Evolutionary conservation across 1,140 invertebrate species (phyloP).

Genomic region (Aphidius ervi): DNA sequence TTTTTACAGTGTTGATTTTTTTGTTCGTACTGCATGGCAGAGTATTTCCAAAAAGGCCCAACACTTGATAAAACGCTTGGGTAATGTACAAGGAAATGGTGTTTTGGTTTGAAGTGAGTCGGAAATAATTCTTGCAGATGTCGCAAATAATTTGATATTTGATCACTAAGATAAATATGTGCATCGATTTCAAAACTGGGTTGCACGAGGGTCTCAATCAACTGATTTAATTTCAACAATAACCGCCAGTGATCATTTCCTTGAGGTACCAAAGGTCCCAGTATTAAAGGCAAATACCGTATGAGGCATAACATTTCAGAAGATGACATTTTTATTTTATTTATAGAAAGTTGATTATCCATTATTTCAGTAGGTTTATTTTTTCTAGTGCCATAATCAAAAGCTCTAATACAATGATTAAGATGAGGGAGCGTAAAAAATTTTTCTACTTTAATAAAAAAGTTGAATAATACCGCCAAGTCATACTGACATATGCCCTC

Average conservation of each 20-base stretch:
- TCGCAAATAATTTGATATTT: constrained; percentile 20
- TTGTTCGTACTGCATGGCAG: no score
- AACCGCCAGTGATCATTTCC: constrained; percentile 25
- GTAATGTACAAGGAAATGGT: constrained; percentile 25
- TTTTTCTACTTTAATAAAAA: constrained; percentile 26
- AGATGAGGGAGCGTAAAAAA: constrained; percentile 28
- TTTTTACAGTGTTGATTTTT: no score
- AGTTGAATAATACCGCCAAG: constrained; percentile 26
- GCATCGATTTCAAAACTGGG: constrained; percentile 9
- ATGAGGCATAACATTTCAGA: constrained; percentile 31
- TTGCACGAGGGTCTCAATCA: constrained; percentile 23
- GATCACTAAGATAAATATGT: constrained; percentile 2
- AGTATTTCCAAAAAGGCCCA: constrained; percentile 11
- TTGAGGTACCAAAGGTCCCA: constrained; percentile 27
- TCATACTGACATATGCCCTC: constrained; percentile 33
- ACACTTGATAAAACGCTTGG: constrained; percentile 10
- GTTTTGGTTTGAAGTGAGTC: constrained; percentile 19
- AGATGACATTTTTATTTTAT: constrained; percentile 25
- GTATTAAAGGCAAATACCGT: constrained; percentile 30
- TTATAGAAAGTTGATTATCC: constrained; percentile 18
- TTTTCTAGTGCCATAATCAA: constrained; percentile 22
- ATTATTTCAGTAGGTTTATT: constrained; percentile 27
- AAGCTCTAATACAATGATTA: constrained; percentile 25
- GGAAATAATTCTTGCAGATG: constrained; percentile 26
- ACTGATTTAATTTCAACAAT: constrained; percentile 23